Conservation (phyloP, 2,888 invertebrate species). For the Hirtodrosophila duncani region DNA sequence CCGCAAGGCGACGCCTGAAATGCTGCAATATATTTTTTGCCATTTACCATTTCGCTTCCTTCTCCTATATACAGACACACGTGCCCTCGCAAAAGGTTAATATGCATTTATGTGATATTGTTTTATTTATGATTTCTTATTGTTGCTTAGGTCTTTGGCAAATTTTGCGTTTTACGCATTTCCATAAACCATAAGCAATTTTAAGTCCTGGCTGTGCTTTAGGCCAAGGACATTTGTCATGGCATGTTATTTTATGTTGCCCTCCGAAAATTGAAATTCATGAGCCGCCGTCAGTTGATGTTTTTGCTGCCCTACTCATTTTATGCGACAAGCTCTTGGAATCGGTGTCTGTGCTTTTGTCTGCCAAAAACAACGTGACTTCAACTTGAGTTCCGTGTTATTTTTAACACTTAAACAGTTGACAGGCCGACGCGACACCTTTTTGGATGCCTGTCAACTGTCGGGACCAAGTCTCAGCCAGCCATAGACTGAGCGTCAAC, state of each 20-base stretch:
- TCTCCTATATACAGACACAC: not conserved
- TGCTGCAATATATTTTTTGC: constrained; percentile 27
- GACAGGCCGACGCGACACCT: constrained; percentile 33
- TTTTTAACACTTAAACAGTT: constrained; percentile 37
- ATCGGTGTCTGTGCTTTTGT: not conserved
- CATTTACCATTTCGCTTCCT: not conserved
- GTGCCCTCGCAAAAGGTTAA: constrained; percentile 15
- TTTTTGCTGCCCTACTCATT: constrained; percentile 38
- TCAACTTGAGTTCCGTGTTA: constrained; percentile 30
- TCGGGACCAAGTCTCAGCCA: constrained; percentile 33
- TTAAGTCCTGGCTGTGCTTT: not conserved
- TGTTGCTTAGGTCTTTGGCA: constrained; percentile 47
- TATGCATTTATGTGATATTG: constrained; percentile 59
- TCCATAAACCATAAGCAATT: constrained; percentile 50
- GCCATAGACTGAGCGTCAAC: no score
- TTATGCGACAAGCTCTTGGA: constrained; percentile 37
- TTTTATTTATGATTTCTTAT: constrained; percentile 69
- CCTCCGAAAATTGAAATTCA: constrained; percentile 58
- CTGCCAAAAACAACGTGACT: constrained; percentile 20
- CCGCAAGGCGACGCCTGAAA: constrained; percentile 28
- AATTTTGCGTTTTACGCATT: constrained; percentile 59
- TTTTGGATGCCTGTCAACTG: constrained; percentile 34
- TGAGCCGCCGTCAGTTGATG: constrained; percentile 22
- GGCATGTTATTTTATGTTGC: constrained; percentile 20
- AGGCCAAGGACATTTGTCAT: constrained; percentile 32